Evolutionary conservation across 1,140 invertebrate species (phyloP).

Genomic region (Drosophila tsacasi): DNA sequence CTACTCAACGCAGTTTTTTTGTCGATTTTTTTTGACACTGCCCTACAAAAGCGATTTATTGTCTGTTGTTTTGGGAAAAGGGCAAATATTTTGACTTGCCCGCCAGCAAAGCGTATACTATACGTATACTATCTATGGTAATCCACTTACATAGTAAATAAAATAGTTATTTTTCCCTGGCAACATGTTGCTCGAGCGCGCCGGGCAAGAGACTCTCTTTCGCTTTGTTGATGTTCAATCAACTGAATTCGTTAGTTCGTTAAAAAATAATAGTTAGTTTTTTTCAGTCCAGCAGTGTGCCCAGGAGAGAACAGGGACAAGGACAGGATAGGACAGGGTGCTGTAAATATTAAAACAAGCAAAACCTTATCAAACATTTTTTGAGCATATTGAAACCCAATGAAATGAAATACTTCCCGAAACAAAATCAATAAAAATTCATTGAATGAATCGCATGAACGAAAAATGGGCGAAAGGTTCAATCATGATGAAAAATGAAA

Average conservation of each 20-base stretch:
- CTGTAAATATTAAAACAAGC: conserved; percentile 46
- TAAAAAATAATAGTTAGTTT: conserved; percentile 80
- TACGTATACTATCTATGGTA: conserved; percentile 34
- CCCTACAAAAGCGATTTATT: conserved; percentile 52
- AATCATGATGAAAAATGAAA: conserved; percentile 14
- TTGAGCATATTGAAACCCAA: conserved; percentile 49
- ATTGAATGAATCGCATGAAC: conserved; percentile 21
- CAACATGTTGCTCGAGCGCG: conserved; percentile 42
- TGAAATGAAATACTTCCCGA: conserved; percentile 57
- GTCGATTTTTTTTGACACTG: conserved; percentile 10
- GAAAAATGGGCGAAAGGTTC: conserved; percentile 20
- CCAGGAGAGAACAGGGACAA: neutral
- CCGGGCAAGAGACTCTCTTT: conserved; percentile 21
- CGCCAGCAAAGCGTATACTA: conserved; percentile 9
- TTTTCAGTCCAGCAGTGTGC: conserved; percentile 37
- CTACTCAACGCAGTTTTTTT: neutral
- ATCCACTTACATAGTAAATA: conserved; percentile 71
- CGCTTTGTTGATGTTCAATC: conserved; percentile 76
- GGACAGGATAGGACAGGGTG: neutral
- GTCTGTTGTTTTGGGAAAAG: conserved; percentile 48
- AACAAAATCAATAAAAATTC: conserved; percentile 36
- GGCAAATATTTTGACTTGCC: conserved; percentile 53
- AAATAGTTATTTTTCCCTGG: conserved; percentile 45
- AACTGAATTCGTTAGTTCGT: conserved; percentile 74
- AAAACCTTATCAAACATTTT: conserved; percentile 17